These are phyloP conservation scores for Eupithecia exiguata DNA, from an alignment of 2,888 invertebrate genomes.

Conservation along the genomic window DNA sequence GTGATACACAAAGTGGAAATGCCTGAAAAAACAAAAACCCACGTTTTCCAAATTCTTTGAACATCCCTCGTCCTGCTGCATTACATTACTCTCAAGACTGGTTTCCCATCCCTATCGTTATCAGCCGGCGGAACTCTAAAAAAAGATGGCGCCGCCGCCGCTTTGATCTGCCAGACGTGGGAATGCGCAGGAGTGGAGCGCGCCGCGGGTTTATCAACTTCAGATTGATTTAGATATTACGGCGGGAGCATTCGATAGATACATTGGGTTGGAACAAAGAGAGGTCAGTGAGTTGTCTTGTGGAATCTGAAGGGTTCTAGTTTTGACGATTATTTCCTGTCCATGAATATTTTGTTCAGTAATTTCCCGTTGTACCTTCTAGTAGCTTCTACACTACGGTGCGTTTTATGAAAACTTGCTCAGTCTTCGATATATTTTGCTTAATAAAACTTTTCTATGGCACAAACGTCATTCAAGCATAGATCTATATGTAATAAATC, in stretches of 20 bases:
- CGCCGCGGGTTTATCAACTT: slow-evolving; percentile 4
- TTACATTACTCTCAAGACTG: not conserved
- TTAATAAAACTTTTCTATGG: too few relatives aligned
- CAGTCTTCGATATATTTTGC: too few relatives aligned
- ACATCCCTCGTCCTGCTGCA: not conserved
- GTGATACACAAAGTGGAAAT: not conserved
- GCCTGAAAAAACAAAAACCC: not conserved
- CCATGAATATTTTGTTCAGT: not conserved
- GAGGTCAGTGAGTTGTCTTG: not conserved
- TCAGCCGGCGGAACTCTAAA: slow-evolving; percentile 44
- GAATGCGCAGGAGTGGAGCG: slow-evolving; percentile 49
- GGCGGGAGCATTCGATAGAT: not conserved
- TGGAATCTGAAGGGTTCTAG: not conserved
- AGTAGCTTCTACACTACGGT: too few relatives aligned
- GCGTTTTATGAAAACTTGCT: too few relatives aligned
- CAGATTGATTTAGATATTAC: slow-evolving; percentile 23
- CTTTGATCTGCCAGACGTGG: slow-evolving; percentile 52
- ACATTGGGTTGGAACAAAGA: not conserved
- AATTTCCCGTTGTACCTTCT: too few relatives aligned
- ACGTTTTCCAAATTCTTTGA: not conserved
- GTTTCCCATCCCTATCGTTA: slow-evolving; percentile 41
- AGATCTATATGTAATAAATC: too few relatives aligned
- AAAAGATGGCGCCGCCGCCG: slow-evolving; percentile 53
- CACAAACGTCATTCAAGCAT: too few relatives aligned
- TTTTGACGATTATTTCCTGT: not conserved